Conservation (phyloP, 2,888 invertebrate species). For the Napeogenes sylphis region DNA sequence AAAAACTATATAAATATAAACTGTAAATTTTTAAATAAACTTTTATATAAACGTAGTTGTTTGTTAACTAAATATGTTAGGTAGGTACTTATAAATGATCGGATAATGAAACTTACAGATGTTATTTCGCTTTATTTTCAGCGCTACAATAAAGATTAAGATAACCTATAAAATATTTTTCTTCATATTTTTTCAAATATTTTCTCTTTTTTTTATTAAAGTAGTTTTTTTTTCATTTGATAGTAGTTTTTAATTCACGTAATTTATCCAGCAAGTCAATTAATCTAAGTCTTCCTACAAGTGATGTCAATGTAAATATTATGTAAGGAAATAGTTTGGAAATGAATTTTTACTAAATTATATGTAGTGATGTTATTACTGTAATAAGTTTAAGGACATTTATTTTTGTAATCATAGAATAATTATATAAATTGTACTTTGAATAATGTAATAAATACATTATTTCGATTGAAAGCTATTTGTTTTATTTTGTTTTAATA, state of each 20-base stretch:
- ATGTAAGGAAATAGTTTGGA: slow-evolving; percentile 10
- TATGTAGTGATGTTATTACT: slow-evolving; percentile 11
- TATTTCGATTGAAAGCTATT: slow-evolving; percentile 47
- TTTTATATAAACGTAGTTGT: not conserved
- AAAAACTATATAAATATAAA: too few relatives aligned
- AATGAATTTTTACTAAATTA: slow-evolving; percentile 14
- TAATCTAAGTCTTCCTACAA: slow-evolving; percentile 53
- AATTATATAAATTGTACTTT: slow-evolving; percentile 51
- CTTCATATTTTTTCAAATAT: too few relatives aligned
- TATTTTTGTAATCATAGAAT: slow-evolving; percentile 71
- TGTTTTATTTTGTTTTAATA: slow-evolving; percentile 28
- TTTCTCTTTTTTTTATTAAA: too few relatives aligned
- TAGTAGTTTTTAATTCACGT: not conserved
- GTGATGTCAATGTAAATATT: slow-evolving; percentile 56
- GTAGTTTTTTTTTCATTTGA: too few relatives aligned
- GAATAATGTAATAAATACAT: slow-evolving; percentile 62
- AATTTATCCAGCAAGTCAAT: slow-evolving; percentile 47
- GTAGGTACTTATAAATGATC: slow-evolving; percentile 8
- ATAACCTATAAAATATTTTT: too few relatives aligned
- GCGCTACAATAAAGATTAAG: too few relatives aligned
- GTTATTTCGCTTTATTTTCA: too few relatives aligned
- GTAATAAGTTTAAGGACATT: slow-evolving; percentile 44
- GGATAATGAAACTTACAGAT: slow-evolving; percentile 5
- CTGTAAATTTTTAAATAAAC: too few relatives aligned
- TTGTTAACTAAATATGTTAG: slow-evolving; percentile 1